Conservation (phyloP, 2,113 vertebrate genomes). For the Tenebrosternarchus preto region DNA sequence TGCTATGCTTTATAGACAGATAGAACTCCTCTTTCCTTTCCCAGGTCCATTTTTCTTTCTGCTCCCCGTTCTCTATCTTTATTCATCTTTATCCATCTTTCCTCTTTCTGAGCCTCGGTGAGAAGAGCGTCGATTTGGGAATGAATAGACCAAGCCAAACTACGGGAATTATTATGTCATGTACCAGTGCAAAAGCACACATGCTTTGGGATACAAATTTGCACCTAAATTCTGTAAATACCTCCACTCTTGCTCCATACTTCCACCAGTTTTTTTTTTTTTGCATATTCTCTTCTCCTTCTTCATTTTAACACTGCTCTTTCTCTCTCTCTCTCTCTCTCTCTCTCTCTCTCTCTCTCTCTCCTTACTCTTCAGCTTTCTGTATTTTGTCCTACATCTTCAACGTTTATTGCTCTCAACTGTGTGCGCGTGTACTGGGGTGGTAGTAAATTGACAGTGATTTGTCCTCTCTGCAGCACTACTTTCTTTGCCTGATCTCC, state of each 20-base stretch:
- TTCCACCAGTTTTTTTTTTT: not conserved
- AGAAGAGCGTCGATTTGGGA: conserved; percentile 22
- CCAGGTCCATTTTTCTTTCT: not conserved
- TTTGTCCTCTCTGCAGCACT: not conserved
- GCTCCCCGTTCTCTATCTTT: not conserved
- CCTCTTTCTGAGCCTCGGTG: not conserved
- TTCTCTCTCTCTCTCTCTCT: not conserved
- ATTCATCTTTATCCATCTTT: conserved; percentile 46
- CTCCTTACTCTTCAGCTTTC: no score
- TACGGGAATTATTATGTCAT: conserved; percentile 45
- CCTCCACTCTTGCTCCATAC: conserved; percentile 45
- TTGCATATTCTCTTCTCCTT: not conserved
- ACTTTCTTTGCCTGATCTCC: not conserved
- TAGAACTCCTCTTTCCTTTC: no score
- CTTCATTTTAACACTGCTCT: not conserved
- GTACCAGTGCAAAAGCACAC: conserved; percentile 46
- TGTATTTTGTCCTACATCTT: not conserved
- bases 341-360: not conserved
- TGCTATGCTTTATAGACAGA: not conserved
- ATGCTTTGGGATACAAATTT: conserved; percentile 50
- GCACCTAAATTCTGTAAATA: conserved; percentile 52
- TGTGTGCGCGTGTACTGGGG: not conserved
- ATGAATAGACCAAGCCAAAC: conserved; percentile 35
- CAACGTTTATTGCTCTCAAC: no score
- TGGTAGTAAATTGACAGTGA: not conserved